Base-by-base conservation (phyloP, 2,888 invertebrate species). In the Hymenopus coronatus region DNA sequence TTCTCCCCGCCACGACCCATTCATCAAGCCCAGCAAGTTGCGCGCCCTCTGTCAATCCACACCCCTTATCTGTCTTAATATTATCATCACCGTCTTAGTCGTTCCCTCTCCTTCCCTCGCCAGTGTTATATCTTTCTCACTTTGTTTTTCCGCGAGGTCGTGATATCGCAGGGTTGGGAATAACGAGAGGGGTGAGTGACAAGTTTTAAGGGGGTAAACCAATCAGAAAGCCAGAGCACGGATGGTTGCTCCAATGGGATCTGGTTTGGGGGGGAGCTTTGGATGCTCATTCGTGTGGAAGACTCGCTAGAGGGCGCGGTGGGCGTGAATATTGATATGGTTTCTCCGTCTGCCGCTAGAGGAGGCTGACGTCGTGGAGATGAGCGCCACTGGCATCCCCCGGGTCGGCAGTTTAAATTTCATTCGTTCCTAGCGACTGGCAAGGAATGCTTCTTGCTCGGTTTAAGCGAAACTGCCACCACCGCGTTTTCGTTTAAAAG, bases 281-380 rank as follows among this genome's bases (percentile, higher is more conserved):
- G 90, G 40, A 87, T 90, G 90, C 89, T 89, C 89, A 90, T 90
- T 90, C 90, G 90, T 88, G 89, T 85, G 90, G 89, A 89, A 90
- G 90, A 84, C 46, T 40, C 28, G 85, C 84, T n/a, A 89, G 89
- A 87, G 87, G 89, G 89, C 85, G 89, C 88, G 54, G 83, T 84
- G 46, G 54, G 40, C 33, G 89, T 85, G 88, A 82, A 30, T 54
- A 28, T 27, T 88, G 85, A 14, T 70, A 20, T 85, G 89, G 46
- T 85, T 88, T 85, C n/a, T 27, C 8, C 25, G 9, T 14, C 81
- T 3, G 85, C 88, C 88, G 82, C 84, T 85, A 70, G 88, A 88
- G 88, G 82, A 33, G n/a, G 88, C 14, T 85, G 85, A 15, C 25
- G 88, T 84, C 84, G 83, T 14, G 25, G 25, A n/a, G 28, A 70